These are phyloP conservation scores for Siderastrea radians DNA, from an alignment of 92 coral and sea anemone species.

Conservation along the genomic window DNA sequence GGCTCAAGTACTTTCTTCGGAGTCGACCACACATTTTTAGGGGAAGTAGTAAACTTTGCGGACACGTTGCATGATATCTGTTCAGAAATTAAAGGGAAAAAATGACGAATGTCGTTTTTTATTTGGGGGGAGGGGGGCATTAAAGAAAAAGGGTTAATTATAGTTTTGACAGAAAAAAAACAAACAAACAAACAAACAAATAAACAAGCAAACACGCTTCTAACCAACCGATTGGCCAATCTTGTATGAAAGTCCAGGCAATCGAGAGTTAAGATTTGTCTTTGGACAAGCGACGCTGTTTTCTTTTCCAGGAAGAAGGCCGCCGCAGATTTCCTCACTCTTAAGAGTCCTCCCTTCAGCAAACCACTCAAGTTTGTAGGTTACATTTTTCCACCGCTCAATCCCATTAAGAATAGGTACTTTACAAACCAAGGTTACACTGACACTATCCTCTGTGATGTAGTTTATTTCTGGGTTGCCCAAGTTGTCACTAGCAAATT, in stretches of 20 bases:
- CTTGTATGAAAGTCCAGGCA: neutral
- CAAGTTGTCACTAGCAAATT: slow-evolving; percentile 14
- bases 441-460: neutral
- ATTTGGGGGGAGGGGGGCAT: too few species aligned
- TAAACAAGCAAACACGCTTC: neutral
- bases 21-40: slow-evolving; percentile 10
- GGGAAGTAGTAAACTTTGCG: slow-evolving; percentile 13
- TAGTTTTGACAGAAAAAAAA: neutral
- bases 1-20: neutral
- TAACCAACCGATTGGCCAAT: neutral
- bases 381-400: neutral
- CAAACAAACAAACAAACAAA: neutral
- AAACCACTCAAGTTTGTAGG: slow-evolving; percentile 23
- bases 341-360: neutral
- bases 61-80: slow-evolving; percentile 24
- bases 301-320: neutral
- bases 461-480: neutral
- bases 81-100: neutral
- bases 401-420: slow-evolving; percentile 1
- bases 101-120: neutral
- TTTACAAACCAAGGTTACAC: slow-evolving; percentile 2
- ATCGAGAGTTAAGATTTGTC: neutral
- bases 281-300: neutral
- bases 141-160: too few species aligned
- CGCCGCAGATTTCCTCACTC: neutral